Percentiles rank a stretch among this genome's conserved stretches.
Conservation (phyloP, 2,797 vertebrate species). For the Falco columbarius region DNA sequence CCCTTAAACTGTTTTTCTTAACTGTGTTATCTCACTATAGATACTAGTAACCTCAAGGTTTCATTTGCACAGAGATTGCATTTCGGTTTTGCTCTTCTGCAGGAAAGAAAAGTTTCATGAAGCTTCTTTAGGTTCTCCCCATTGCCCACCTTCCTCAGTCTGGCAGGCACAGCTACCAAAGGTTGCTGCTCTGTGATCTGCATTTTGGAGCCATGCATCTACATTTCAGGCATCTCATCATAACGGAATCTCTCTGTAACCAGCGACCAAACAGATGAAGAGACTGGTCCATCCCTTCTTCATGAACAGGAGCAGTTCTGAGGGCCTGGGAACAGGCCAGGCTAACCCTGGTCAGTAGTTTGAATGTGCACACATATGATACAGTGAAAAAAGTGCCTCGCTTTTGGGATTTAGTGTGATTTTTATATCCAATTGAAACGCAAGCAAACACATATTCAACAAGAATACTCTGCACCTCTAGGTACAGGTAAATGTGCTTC, state of each 20-base stretch:
- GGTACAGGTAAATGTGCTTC: background rate
- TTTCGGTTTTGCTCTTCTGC: background rate
- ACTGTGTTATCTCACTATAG: background rate
- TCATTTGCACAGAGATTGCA: background rate
- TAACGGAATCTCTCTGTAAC: background rate
- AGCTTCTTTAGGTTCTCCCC: background rate
- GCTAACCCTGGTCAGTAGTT: background rate
- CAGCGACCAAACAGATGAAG: background rate
- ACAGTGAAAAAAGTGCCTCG: background rate
- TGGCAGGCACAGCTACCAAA: background rate
- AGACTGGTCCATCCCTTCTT: background rate
- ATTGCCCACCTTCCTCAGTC: background rate
- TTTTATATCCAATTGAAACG: background rate
- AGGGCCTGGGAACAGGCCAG: background rate
- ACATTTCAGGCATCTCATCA: background rate
- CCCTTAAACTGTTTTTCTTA: background rate
- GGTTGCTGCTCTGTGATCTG: background rate
- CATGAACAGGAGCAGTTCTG: background rate
- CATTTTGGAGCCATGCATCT: background rate
- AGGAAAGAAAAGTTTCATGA: background rate
- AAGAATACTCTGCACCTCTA: background rate
- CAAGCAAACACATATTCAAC: background rate
- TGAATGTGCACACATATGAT: fast-evolving
- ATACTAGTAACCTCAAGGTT: background rate
- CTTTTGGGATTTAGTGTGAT: background rate